Percentiles rank a stretch among this genome's conserved stretches.
phyloP scores from a whole-genome alignment of 1,140 invertebrate genomes.

The Drosophila nikananu region DNA sequence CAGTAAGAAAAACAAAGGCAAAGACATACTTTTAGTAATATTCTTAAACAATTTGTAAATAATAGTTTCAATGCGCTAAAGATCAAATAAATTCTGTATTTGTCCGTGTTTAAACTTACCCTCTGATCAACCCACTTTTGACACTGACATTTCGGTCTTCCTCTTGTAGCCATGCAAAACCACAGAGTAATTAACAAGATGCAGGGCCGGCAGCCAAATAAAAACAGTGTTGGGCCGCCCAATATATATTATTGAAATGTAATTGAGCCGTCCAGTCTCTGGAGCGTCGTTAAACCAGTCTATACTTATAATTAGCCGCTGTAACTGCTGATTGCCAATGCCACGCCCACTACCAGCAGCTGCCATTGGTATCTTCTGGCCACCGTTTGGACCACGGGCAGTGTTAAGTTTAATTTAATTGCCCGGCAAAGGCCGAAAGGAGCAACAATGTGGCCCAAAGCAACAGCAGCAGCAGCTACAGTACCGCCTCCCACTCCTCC shows the following conservation, averaged over 20 bases:
- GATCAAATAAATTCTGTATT: not conserved
- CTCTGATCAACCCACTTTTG: not conserved
- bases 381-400: constrained; percentile 43
- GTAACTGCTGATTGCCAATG: constrained; percentile 47
- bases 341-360: constrained; percentile 22
- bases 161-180: not conserved
- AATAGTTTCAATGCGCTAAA: not conserved
- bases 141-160: not conserved
- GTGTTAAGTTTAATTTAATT: constrained; percentile 78
- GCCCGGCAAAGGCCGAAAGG: constrained; percentile 64
- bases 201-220: not conserved
- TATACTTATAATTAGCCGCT: constrained; percentile 58
- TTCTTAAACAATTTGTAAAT: not conserved
- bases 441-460: constrained; percentile 62
- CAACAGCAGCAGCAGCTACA: constrained; percentile 33
- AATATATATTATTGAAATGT: constrained; percentile 51
- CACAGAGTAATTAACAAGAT: constrained; percentile 15
- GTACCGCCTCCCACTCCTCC: constrained; percentile 15
- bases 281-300: constrained; percentile 54
- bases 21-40: not conserved
- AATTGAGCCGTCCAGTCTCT: constrained; percentile 41
- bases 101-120: not conserved
- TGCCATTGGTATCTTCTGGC: constrained; percentile 41
- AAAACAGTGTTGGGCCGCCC: constrained; percentile 1
- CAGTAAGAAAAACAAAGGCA: not conserved